Evolutionary conservation across 2,888 invertebrate genomes (phyloP).

Genomic region (Spodoptera littoralis): DNA sequence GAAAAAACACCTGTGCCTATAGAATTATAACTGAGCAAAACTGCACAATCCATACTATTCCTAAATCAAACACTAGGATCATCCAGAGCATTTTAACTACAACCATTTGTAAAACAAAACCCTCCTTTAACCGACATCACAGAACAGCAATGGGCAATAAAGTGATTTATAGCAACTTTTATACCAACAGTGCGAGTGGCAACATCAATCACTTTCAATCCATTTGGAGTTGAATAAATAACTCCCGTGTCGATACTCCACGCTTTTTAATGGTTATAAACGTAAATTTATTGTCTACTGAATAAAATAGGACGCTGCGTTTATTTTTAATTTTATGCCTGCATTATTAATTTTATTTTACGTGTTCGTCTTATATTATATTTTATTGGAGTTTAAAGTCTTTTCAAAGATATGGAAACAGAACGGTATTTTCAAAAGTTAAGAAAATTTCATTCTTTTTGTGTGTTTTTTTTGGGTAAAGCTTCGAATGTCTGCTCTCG

Average conservation of each 20-base stretch:
- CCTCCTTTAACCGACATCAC: slow-evolving; percentile 17
- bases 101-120: background rate
- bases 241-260: slow-evolving; percentile 54
- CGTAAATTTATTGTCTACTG: slow-evolving; percentile 46
- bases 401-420: no score
- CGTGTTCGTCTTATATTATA: no score
- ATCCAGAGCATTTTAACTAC: background rate
- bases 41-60: no score
- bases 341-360: background rate
- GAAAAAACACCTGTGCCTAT: no score
- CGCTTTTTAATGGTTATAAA: slow-evolving; percentile 56
- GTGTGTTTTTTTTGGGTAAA: no score
- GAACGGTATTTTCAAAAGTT: no score
- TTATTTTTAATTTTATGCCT: slow-evolving; percentile 14
- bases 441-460: no score
- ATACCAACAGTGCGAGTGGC: slow-evolving; percentile 31
- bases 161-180: slow-evolving; percentile 56
- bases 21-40: no score
- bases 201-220: slow-evolving; percentile 65
- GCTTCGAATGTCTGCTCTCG: no score
- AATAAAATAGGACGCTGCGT: slow-evolving; percentile 20
- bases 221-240: slow-evolving; percentile 65
- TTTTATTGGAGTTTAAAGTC: no score
- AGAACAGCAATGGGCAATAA: slow-evolving; percentile 35
- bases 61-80: no score